Conservation (phyloP, 2,113 vertebrate species). For the Tachycineta bicolor region DNA sequence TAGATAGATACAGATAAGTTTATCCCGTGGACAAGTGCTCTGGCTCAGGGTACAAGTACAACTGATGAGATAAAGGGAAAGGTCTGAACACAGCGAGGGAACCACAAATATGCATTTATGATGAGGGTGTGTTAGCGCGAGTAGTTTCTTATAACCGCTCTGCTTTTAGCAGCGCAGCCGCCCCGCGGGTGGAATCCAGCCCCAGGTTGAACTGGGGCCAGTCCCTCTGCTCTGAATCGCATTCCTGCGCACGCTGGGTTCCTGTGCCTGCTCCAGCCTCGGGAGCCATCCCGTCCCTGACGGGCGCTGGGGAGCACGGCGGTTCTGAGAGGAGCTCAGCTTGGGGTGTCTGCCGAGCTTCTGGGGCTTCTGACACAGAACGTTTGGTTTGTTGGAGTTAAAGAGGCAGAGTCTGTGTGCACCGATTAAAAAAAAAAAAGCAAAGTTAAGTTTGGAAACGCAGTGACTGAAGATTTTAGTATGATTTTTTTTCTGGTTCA, state of each 20-base stretch:
- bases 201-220: background rate
- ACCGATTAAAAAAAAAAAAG: background rate
- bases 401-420: background rate
- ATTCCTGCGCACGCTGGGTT: background rate
- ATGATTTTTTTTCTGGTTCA: fast-evolving
- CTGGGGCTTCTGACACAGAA: fast-evolving
- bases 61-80: conserved; percentile 46
- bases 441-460: fast-evolving
- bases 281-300: background rate
- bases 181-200: background rate
- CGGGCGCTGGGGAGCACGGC: fast-evolving
- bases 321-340: fast-evolving
- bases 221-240: background rate
- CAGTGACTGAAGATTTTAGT: background rate
- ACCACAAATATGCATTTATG: conserved; percentile 47
- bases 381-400: background rate
- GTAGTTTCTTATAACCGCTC: background rate
- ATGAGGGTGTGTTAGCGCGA: conserved; percentile 27
- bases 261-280: fast-evolving
- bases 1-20: background rate
- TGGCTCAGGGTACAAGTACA: conserved; percentile 9
- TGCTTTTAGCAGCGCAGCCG: background rate
- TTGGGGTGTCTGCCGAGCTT: fast-evolving
- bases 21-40: background rate
- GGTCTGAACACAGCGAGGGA: background rate